These are phyloP conservation scores for Diabrotica balteata DNA, from an alignment of 2,888 invertebrate genomes.

Conservation along the genomic window DNA sequence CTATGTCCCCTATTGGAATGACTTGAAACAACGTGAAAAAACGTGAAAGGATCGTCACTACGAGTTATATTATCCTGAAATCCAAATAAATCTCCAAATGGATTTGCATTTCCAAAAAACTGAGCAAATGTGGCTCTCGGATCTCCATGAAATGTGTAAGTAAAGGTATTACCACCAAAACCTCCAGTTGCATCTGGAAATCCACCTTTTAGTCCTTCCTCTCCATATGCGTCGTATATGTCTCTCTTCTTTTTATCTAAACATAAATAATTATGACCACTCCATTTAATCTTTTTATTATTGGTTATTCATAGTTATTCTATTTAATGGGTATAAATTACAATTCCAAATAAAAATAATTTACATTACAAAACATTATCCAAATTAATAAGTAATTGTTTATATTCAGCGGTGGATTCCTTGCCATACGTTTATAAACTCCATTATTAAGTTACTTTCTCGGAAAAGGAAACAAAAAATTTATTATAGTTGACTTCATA, in stretches of 20 bases:
- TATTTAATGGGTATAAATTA: too few relatives aligned
- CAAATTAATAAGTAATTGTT: too few relatives aligned
- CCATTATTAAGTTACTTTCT: too few relatives aligned
- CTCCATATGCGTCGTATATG: conserved; percentile 89
- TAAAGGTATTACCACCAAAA: conserved; percentile 67
- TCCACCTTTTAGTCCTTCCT: conserved; percentile 87
- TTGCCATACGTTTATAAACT: too few relatives aligned
- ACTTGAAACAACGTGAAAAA: conserved; percentile 7
- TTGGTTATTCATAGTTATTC: too few relatives aligned
- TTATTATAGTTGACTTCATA: too few relatives aligned
- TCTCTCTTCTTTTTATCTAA: conserved; percentile 90
- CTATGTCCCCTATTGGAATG: conserved; percentile 55
- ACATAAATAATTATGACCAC: not conserved
- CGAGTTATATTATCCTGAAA: conserved; percentile 53
- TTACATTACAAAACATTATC: too few relatives aligned
- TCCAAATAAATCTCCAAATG: conserved; percentile 87
- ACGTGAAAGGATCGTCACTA: conserved; percentile 36
- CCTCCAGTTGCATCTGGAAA: conserved; percentile 59
- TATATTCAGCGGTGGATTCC: too few relatives aligned
- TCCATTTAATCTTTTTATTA: too few relatives aligned
- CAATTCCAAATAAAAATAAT: too few relatives aligned
- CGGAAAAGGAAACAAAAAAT: too few relatives aligned
- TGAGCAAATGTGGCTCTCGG: conserved; percentile 95
- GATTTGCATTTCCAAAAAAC: conserved; percentile 93
- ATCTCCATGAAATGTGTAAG: conserved; percentile 91